Percentiles rank a stretch among this genome's conserved stretches.
Evolutionary conservation across 2,113 vertebrate species (phyloP).

Genomic region (Cathartes aura): DNA sequence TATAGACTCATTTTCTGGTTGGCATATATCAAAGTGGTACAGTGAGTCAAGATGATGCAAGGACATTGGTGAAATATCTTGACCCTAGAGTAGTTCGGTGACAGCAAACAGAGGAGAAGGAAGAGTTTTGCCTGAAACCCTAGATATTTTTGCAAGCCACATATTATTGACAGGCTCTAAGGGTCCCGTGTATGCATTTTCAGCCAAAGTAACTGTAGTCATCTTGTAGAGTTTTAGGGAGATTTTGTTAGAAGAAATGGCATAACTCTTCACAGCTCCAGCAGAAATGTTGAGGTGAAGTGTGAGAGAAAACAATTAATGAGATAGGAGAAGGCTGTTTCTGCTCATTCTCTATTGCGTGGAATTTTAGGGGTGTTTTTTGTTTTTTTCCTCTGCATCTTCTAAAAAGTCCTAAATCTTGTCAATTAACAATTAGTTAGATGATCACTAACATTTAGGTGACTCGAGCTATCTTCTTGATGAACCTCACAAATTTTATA

Average conservation of each 20-base stretch:
- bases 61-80: background rate
- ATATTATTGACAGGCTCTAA: background rate
- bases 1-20: background rate
- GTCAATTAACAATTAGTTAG: background rate
- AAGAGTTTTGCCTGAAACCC: background rate
- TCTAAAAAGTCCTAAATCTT: background rate
- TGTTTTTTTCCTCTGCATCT: background rate
- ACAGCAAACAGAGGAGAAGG: background rate
- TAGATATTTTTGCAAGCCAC: background rate
- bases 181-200: background rate
- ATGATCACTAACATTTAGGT: background rate
- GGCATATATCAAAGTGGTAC: background rate
- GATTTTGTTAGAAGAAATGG: background rate
- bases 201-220: background rate
- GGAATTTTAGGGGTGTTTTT: background rate
- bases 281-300: background rate
- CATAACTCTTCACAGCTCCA: background rate
- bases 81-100: background rate
- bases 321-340: background rate
- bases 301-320: background rate
- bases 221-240: background rate
- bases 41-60: background rate
- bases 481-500: background rate
- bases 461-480: background rate
- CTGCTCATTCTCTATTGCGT: background rate